phyloP scores from a whole-genome alignment of 2,113 vertebrate genomes.

The Hippolais icterina region DNA sequence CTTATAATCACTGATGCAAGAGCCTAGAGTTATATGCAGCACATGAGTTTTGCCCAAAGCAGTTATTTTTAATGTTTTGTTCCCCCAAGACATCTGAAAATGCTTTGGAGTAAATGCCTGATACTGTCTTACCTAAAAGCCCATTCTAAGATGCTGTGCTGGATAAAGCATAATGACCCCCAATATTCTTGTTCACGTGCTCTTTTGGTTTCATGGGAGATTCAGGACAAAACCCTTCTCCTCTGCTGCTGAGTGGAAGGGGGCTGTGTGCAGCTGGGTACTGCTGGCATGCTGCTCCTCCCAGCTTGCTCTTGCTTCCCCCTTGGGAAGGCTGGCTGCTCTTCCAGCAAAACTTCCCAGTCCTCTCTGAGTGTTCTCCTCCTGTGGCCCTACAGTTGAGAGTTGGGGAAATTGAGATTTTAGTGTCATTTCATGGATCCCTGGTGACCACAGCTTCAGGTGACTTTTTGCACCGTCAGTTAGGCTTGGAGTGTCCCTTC shows the following conservation, averaged over 20 bases:
- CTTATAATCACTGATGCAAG: neutral
- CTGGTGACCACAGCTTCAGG: neutral
- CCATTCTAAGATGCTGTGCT: neutral
- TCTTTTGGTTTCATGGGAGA: neutral
- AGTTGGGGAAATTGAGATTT: neutral
- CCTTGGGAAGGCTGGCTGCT: neutral
- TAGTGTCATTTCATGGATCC: neutral
- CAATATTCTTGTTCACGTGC: neutral
- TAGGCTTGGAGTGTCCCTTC: neutral
- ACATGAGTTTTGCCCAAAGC: neutral
- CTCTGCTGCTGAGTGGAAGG: neutral
- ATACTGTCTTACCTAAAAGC: neutral
- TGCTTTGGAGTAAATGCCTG: neutral
- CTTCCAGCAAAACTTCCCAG: neutral
- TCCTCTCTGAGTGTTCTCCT: neutral
- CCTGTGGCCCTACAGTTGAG: neutral
- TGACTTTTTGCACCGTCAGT: neutral
- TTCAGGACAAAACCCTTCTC: neutral
- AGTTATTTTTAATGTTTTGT: neutral
- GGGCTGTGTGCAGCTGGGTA: neutral
- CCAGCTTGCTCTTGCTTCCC: neutral
- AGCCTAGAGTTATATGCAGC: neutral
- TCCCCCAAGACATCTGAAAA: neutral
- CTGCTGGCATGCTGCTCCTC: neutral
- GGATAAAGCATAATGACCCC: neutral